Base-by-base conservation (phyloP, 2,888 invertebrate species). In the Tenthredo mesomela region DNA sequence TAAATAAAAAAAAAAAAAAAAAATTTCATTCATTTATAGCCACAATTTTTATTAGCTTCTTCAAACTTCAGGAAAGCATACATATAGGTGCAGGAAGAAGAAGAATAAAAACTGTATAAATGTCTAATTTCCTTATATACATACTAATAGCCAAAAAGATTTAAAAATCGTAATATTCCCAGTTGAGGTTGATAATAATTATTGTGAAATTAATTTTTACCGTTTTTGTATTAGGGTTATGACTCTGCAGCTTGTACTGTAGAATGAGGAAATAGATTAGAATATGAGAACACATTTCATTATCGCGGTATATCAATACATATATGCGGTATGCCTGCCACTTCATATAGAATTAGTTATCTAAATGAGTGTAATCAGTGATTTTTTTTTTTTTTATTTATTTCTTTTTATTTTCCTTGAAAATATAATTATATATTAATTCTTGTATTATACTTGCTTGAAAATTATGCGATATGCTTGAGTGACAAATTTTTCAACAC, bases 251-350 rank as follows among this genome's bases (percentile, higher is more conserved):
- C 21, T 61, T 25, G 25, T 61, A 33, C 29, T 33, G 25, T 54
- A n/a, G n/a, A 61, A 61, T 61, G 61, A 61, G 61, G 61, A 61
- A 61, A 61, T 25, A 61, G 61, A 61, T 61, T 61, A 61, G 25
- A 61, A 61, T 25, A 61, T 25, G 25, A 25, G 21, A 61, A 10
- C 61, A 25, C 21, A 61, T 7, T 61, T 61, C 21, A 25, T 61
- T 61, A 61, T 25, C 61, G 25, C 61, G 61, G 25, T 21, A 25
- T 61, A 61, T 25, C 61, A 12, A 61, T 25, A 15, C 47, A 25
- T 10, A n/a, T n/a, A n/a, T n/a, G n/a, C n/a, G n/a, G n/a, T n/a
- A n/a, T 61, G 25, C 21, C 25, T 25, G 21, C 25, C 25, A 25
- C 25, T 61, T 21, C 12, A 12, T 9, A 7, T 9, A 7, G 21